phyloP scores from a whole-genome alignment of 2,797 vertebrate genomes.

The Pogonophryne albipinna region DNA sequence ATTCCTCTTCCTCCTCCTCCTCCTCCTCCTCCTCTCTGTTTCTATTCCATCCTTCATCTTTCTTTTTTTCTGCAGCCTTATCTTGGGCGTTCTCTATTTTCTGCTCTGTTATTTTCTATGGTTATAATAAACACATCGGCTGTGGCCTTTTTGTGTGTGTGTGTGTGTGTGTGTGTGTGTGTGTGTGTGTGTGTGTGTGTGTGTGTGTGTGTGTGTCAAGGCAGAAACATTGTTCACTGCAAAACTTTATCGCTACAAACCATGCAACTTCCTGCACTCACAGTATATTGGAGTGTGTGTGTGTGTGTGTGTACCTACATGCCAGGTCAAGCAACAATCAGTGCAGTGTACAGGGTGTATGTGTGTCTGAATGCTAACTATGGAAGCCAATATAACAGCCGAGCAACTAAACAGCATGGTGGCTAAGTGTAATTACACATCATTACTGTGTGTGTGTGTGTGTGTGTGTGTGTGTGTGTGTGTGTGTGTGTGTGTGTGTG shows the following conservation, averaged over 20 bases:
- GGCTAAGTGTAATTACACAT: conserved; percentile 67
- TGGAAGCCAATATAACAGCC: conserved; percentile 62
- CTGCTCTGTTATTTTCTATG: conserved; percentile 62
- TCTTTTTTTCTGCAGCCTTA: conserved; percentile 42
- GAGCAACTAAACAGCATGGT: conserved; percentile 62
- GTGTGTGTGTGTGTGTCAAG: conserved; percentile 16
- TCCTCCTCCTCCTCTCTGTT: not conserved
- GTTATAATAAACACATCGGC: conserved; percentile 71
- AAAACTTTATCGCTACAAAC: conserved; percentile 63
- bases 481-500: conserved; percentile 9
- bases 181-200: conserved; percentile 42
- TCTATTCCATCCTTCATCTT: conserved; percentile 24
- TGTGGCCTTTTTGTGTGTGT: conserved; percentile 44
- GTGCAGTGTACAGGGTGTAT: not conserved
- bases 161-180: conserved; percentile 31
- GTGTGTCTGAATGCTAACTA: conserved; percentile 50
- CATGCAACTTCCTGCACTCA: conserved; percentile 64
- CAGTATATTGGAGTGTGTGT: conserved; percentile 4
- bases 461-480: conserved; percentile 27
- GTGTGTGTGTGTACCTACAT: conserved; percentile 2
- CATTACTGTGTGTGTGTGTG: conserved; percentile 46
- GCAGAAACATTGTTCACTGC: conserved; percentile 58
- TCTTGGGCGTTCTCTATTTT: conserved; percentile 72
- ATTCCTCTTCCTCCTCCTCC: not conserved
- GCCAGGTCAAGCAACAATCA: conserved; percentile 15